Base-by-base conservation (phyloP, 23 tunicate species). In the Ascidia mentula region DNA sequence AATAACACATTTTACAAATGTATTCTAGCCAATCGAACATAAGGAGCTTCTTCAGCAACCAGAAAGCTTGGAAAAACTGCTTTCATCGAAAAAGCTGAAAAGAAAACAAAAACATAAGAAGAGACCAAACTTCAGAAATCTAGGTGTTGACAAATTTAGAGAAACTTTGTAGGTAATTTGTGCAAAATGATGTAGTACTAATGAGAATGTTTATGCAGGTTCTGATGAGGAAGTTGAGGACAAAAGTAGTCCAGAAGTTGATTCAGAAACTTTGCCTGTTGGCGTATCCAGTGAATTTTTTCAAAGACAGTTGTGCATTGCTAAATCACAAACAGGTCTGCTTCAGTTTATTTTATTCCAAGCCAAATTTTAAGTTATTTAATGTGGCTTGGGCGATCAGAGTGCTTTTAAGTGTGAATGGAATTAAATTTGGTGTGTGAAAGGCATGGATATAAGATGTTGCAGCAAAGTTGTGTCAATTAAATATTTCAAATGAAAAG, bases 51-150 rank as follows among this genome's bases (percentile, higher is more conserved):
- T 53, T 53, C 65, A 84, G 59, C 88, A 84, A 46, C 98, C 98
- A 31, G 98, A 93, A 69, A 87, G 92, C 69, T 75, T 93, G 59
- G 98, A 93, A 59, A 88, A 83, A 32, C 69, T 87, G 76, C 77
- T 93, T 20, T 85, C 86, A 26, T 83, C 86, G 36, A 72, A 80
- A n/a, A 79, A 37, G 31, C 15, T 65, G 73, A 71, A 38, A 36
- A 84, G 69, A 42, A 84, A 84, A 35, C 53, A 72, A 37, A 88
- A 82, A 36, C 60, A 72, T 30, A 82, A 82, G 38, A 93, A 75
- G 65, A 72, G 92, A 75, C 98, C 93, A 18, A 93, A 93, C 75
- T 88, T 79, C 80, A 40, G 93, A 80, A 93, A 88, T 34, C 42
- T 77, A 53, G 98, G 65, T 53, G 22, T 89, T 59, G 9, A 32